A percentile compares a stretch with the other conserved stretches of the same genome.
phyloP scores from a whole-genome alignment of 2,113 vertebrate genomes.

The Ancistrus triradiatus region DNA sequence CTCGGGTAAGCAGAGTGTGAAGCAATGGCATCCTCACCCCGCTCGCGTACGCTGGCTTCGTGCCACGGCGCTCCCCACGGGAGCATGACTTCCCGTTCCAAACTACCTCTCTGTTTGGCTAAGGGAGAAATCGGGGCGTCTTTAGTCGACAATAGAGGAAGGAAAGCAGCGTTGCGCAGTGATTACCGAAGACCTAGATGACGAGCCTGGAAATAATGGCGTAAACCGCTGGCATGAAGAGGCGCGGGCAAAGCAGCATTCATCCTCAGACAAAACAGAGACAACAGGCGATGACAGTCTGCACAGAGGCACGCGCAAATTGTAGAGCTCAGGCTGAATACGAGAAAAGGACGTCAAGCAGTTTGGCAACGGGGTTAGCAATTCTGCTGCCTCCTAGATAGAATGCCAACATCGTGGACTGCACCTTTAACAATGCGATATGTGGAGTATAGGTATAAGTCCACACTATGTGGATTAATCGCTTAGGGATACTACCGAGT shows the following conservation, averaged over 20 bases:
- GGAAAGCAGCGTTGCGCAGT: slow-evolving; percentile 39
- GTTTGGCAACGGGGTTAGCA: neutral
- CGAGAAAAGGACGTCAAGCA: neutral
- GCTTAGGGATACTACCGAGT: no score
- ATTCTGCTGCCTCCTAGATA: no score
- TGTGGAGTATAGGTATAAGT: no score
- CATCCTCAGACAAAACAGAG: slow-evolving; percentile 39
- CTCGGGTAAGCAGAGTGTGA: no score
- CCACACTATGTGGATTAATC: no score
- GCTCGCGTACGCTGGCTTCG: slow-evolving; percentile 12
- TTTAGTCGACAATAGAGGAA: slow-evolving; percentile 40
- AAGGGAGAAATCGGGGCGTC: slow-evolving; percentile 40
- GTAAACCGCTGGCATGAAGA: slow-evolving; percentile 43
- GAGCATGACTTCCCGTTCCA: slow-evolving; percentile 34
- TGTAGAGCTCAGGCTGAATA: neutral
- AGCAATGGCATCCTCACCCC: neutral
- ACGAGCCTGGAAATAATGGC: slow-evolving; percentile 39
- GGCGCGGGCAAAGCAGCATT: slow-evolving; percentile 47
- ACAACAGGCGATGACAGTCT: slow-evolving; percentile 28
- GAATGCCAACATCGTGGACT: no score
- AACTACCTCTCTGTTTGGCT: slow-evolving; percentile 42
- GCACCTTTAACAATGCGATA: no score
- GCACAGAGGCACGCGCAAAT: slow-evolving; percentile 35
- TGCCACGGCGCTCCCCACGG: neutral
- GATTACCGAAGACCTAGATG: slow-evolving; percentile 50